Conservation (phyloP, 2,888 invertebrate species). For the Temnothorax rugatulus region DNA sequence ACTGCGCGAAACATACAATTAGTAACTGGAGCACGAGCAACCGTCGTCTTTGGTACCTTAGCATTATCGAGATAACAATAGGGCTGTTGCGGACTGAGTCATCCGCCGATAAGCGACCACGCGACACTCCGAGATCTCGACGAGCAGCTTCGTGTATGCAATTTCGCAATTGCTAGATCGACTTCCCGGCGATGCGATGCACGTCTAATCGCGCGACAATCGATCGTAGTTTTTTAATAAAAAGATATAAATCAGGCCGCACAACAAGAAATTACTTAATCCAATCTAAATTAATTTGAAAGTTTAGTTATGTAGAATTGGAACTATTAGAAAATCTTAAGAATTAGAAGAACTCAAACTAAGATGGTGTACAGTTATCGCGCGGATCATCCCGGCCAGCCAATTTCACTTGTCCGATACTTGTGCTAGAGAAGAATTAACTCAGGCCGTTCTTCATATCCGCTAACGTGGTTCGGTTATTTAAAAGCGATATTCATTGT, state of each 20-base stretch:
- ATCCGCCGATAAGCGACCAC: slow-evolving; percentile 69
- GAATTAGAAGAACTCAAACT: too few species aligned
- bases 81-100: slow-evolving; percentile 74
- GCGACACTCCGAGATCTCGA: slow-evolving; percentile 48
- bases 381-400: too few species aligned
- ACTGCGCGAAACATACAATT: slow-evolving; percentile 77
- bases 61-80: slow-evolving; percentile 72
- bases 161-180: slow-evolving; percentile 34
- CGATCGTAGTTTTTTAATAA: not conserved
- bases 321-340: too few species aligned
- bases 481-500: too few species aligned
- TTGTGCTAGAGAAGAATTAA: too few species aligned
- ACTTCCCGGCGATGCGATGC: slow-evolving; percentile 8
- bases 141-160: slow-evolving; percentile 18
- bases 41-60: slow-evolving; percentile 70
- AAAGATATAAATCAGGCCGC: not conserved
- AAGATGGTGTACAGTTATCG: too few species aligned
- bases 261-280: not conserved
- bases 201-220: not conserved
- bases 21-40: slow-evolving; percentile 78
- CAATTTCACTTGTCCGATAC: too few species aligned
- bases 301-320: not conserved
- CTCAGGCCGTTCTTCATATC: too few species aligned
- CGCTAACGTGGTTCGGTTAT: too few species aligned
- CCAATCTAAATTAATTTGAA: slow-evolving; percentile 7